phyloP scores from a whole-genome alignment of 2,888 invertebrate species.

The Drosophila cyrtoloma region DNA sequence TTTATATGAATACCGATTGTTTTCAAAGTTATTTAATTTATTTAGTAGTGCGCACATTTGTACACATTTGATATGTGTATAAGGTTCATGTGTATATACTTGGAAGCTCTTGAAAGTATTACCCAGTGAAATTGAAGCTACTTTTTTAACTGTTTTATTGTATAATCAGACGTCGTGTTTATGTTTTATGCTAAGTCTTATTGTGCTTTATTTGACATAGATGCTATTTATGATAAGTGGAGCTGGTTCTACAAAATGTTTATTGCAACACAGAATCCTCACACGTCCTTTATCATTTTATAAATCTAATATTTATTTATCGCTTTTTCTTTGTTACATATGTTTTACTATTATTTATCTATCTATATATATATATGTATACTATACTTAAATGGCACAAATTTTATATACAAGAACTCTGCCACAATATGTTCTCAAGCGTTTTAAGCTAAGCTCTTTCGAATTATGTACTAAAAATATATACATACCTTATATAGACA shows the following conservation, averaged over 20 bases:
- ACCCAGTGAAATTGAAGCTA: slow-evolving; percentile 63
- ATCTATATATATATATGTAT: slow-evolving; percentile 7
- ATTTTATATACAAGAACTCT: slow-evolving; percentile 22
- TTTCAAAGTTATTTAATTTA: slow-evolving; percentile 19
- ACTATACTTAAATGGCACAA: slow-evolving; percentile 16
- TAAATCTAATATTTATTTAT: slow-evolving; percentile 36
- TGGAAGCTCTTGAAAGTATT: slow-evolving; percentile 64
- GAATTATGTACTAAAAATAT: slow-evolving; percentile 33
- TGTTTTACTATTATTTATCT: slow-evolving; percentile 19
- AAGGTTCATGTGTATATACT: slow-evolving; percentile 9
- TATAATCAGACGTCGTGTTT: slow-evolving; percentile 31
- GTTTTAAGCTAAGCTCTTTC: slow-evolving; percentile 50
- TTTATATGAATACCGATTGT: slow-evolving; percentile 28
- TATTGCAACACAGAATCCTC: slow-evolving; percentile 16
- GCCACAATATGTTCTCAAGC: slow-evolving; percentile 58
- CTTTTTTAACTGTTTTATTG: slow-evolving; percentile 22
- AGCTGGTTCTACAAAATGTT: slow-evolving; percentile 18
- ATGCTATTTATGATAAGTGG: slow-evolving; percentile 35
- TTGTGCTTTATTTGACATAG: slow-evolving; percentile 52
- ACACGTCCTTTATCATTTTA: slow-evolving; percentile 36
- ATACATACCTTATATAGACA: slow-evolving; percentile 28
- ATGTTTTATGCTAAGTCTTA: slow-evolving; percentile 45
- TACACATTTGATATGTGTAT: slow-evolving; percentile 30
- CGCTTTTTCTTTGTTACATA: slow-evolving; percentile 24
- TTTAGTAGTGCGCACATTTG: slow-evolving; percentile 13